Conservation (phyloP, 2,888 invertebrate genomes). For the Lampropteryx suffumata region DNA sequence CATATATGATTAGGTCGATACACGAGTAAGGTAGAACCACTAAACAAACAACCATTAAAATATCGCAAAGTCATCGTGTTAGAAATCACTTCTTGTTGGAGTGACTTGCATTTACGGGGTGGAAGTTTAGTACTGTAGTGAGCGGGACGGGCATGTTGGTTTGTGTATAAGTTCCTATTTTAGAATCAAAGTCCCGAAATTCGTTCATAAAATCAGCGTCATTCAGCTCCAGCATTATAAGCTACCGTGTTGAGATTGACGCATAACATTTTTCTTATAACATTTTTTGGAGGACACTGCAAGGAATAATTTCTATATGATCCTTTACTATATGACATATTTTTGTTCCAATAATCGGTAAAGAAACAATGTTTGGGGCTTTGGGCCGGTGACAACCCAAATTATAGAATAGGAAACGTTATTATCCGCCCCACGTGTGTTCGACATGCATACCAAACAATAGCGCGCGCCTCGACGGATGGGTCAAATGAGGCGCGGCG, state of each 20-base stretch:
- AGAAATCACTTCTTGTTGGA: slow-evolving; percentile 81
- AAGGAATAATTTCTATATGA: too few relatives aligned
- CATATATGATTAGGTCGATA: slow-evolving; percentile 82
- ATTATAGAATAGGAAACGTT: slow-evolving; percentile 52
- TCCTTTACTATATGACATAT: too few relatives aligned
- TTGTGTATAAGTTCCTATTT: neutral
- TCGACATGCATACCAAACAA: slow-evolving; percentile 68
- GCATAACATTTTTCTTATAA: too few relatives aligned
- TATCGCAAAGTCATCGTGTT: slow-evolving; percentile 76
- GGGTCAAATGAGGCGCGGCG: slow-evolving; percentile 77
- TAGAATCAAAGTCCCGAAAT: neutral
- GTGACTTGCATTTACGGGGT: slow-evolving; percentile 68
- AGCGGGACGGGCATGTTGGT: slow-evolving; percentile 5
- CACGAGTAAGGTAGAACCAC: slow-evolving; percentile 81
- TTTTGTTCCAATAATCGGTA: too few relatives aligned
- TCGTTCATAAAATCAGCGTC: neutral
- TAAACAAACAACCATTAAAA: slow-evolving; percentile 82
- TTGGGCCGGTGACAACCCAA: slow-evolving; percentile 50
- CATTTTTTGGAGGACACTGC: too few relatives aligned
- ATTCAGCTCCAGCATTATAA: too few relatives aligned
- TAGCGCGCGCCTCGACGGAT: slow-evolving; percentile 62
- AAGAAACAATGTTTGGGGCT: slow-evolving; percentile 40
- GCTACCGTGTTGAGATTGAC: too few relatives aligned
- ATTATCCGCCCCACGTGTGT: slow-evolving; percentile 55
- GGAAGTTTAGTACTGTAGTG: slow-evolving; percentile 60